These are phyloP conservation scores for Mirounga angustirostris DNA, from an alignment of 2,113 vertebrate species.

Conservation along the genomic window DNA sequence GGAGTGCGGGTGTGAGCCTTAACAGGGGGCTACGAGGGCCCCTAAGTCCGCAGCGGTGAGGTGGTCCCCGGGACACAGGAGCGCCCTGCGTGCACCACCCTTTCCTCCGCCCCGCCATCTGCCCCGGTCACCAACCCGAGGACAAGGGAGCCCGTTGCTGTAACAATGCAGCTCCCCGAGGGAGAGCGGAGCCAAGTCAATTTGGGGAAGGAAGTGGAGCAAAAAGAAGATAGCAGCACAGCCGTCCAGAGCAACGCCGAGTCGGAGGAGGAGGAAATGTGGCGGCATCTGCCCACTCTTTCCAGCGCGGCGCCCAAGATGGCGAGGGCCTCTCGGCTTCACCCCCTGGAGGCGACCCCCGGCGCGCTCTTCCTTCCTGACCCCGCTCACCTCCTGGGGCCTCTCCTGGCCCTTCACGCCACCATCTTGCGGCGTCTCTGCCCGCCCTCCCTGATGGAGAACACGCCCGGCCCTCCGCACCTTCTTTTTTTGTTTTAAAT, in stretches of 20 bases:
- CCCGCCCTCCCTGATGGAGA: not conserved
- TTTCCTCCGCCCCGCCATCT: not conserved
- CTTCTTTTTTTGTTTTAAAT: not conserved
- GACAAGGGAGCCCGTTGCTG: not conserved
- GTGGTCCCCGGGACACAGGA: not conserved
- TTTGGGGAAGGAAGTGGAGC: constrained; percentile 23
- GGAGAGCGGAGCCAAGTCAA: not conserved
- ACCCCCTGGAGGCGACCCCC: not conserved
- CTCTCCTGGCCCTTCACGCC: not conserved
- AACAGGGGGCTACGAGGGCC: not conserved
- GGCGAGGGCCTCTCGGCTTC: not conserved
- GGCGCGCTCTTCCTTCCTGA: not conserved
- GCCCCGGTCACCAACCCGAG: not conserved
- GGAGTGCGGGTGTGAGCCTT: accelerated
- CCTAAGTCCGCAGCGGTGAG: not conserved
- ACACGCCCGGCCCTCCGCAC: not conserved
- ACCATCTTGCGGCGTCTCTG: not conserved
- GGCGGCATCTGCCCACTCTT: not conserved
- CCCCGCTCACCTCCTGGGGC: not conserved
- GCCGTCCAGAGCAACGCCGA: not conserved
- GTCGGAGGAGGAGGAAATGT: not conserved
- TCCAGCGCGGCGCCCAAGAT: accelerated
- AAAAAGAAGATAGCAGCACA: not conserved
- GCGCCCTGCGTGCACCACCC: not conserved
- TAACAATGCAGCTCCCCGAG: not conserved